Evolutionary conservation across 2,797 vertebrate genomes (phyloP).

Genomic region (Pogonophryne albipinna): DNA sequence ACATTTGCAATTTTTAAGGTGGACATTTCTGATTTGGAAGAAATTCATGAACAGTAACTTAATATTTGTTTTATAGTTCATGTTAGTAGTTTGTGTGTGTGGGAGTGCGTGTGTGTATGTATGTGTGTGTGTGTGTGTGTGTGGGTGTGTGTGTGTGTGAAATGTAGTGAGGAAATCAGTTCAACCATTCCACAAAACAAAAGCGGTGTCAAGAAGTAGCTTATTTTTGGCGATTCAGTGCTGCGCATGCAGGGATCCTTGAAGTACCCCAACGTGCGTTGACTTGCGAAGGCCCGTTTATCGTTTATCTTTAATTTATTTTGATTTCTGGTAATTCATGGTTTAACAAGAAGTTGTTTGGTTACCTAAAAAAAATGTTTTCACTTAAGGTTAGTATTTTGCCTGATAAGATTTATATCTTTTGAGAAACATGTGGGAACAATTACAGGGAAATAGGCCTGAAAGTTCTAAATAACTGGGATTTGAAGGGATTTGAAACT

Average conservation of each 20-base stretch:
- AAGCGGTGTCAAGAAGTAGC: too few species aligned
- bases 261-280: too few species aligned
- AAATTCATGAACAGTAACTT: conserved; percentile 20
- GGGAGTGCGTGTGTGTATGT: too few species aligned
- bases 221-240: too few species aligned
- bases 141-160: too few species aligned
- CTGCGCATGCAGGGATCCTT: too few species aligned
- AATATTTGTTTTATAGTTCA: too few species aligned
- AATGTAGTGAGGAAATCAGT: too few species aligned
- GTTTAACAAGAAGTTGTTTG: conserved; percentile 71
- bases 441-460: conserved; percentile 65
- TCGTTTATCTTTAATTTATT: conserved; percentile 12
- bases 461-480: conserved; percentile 69
- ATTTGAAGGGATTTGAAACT: conserved; percentile 72
- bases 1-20: conserved; percentile 14
- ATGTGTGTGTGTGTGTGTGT: too few species aligned
- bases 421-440: conserved; percentile 71
- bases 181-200: too few species aligned
- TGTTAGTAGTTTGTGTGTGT: too few species aligned
- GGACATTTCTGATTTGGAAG: not conserved
- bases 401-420: conserved; percentile 73
- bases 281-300: too few species aligned
- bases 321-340: conserved; percentile 44
- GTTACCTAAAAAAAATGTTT: conserved; percentile 58
- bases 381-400: conserved; percentile 58